A percentile compares a stretch with the other conserved stretches of the same genome.
Evolutionary conservation across 2,888 invertebrate genomes (phyloP).

Genomic region (Eremobia ochroleuca): DNA sequence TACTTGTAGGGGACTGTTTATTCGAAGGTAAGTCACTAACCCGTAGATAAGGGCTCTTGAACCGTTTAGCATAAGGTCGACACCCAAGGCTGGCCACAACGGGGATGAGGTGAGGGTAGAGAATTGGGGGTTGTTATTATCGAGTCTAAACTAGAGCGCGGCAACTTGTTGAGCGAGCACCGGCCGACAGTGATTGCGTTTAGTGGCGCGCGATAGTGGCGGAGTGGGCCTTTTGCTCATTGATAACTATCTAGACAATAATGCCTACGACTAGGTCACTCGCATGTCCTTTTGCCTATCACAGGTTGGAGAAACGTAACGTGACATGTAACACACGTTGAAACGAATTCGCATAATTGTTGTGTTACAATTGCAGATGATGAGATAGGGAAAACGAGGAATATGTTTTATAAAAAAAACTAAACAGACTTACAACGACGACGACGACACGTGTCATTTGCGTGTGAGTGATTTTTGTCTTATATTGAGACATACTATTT

Average conservation of each 20-base stretch:
- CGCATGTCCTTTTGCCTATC: background rate
- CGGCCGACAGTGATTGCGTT: background rate
- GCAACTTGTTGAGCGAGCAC: slow-evolving; percentile 48
- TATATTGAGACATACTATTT: background rate
- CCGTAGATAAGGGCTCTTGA: background rate
- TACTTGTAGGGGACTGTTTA: background rate
- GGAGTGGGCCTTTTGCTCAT: background rate
- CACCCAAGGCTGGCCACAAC: background rate
- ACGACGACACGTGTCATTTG: background rate
- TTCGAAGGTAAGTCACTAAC: background rate
- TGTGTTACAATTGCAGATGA: background rate
- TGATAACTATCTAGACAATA: background rate
- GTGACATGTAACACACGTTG: background rate
- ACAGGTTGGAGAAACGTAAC: background rate
- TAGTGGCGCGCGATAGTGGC: background rate
- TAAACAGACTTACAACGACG: background rate
- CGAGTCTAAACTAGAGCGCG: slow-evolving; percentile 1
- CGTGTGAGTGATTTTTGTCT: background rate
- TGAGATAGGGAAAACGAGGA: background rate
- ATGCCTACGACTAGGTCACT: background rate
- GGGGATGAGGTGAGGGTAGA: background rate
- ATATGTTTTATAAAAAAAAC: background rate
- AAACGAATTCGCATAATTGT: background rate
- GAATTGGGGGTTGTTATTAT: background rate
- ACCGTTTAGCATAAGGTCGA: slow-evolving; percentile 5